phyloP scores from a whole-genome alignment of 1,140 invertebrate species.

The Drosophila truncata region DNA sequence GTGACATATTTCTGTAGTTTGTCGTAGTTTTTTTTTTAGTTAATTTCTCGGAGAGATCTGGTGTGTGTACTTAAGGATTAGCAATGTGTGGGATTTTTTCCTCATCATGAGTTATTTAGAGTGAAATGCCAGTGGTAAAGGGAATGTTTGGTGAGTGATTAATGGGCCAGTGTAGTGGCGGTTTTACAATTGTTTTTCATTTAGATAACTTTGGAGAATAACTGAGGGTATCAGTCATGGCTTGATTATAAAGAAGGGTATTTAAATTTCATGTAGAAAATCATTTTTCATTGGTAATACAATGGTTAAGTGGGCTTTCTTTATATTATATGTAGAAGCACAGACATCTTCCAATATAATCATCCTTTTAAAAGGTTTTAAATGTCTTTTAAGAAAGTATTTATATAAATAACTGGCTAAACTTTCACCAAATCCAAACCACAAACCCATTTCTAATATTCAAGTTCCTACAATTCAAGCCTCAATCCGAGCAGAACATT shows the following conservation, averaged over 20 bases:
- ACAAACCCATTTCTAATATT: conserved; percentile 1
- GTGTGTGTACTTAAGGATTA: conserved; percentile 66
- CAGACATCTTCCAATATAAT: too few species aligned
- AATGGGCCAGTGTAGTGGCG: conserved; percentile 58
- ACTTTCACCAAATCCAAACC: conserved; percentile 11
- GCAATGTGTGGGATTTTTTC: conserved; percentile 73
- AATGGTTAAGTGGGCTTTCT: background rate
- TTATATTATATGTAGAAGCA: too few species aligned
- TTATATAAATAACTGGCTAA: background rate
- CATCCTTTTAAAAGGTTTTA: background rate
- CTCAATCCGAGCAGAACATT: conserved; percentile 32
- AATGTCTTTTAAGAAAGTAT: background rate
- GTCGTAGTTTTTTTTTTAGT: conserved; percentile 10
- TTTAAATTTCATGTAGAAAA: background rate
- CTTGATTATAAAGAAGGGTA: background rate
- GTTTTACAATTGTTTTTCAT: conserved; percentile 16
- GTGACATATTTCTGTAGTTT: conserved; percentile 63
- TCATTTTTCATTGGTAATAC: background rate
- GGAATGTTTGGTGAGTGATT: conserved; percentile 52
- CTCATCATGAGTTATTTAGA: conserved; percentile 28
- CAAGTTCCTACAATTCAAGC: conserved; percentile 1
- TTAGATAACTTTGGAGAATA: conserved; percentile 1
- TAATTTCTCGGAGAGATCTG: conserved; percentile 35
- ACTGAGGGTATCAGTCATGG: background rate
- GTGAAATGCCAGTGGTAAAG: conserved; percentile 10